These are phyloP conservation scores for Parnassius orleans DNA, from an alignment of 2,888 invertebrate species.

Conservation along the genomic window DNA sequence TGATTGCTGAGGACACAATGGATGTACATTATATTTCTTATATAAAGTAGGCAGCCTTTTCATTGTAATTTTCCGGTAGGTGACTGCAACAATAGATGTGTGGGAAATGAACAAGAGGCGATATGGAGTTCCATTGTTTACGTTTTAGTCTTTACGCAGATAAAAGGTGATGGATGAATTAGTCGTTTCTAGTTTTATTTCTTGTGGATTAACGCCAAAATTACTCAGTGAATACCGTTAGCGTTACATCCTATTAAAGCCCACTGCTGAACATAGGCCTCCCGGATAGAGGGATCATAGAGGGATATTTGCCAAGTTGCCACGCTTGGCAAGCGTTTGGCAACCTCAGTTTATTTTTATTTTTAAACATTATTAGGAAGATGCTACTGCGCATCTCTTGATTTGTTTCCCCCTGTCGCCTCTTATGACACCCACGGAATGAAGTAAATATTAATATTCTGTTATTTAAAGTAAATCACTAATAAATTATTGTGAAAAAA, in stretches of 20 bases:
- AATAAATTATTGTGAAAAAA: too few species aligned
- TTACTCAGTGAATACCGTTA: background rate
- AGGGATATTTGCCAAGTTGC: too few species aligned
- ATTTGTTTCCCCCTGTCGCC: too few species aligned
- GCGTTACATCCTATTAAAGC: too few species aligned
- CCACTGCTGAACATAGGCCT: too few species aligned
- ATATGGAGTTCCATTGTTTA: slow-evolving; percentile 39
- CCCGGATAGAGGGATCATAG: too few species aligned
- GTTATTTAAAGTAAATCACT: background rate
- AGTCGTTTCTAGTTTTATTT: background rate
- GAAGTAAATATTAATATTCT: too few species aligned
- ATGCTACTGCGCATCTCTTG: too few species aligned
- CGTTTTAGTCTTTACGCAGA: slow-evolving; percentile 21
- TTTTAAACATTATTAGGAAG: too few species aligned
- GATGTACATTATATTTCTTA: slow-evolving; percentile 30
- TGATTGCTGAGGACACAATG: slow-evolving; percentile 38
- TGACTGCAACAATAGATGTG: slow-evolving; percentile 63
- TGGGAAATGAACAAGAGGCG: slow-evolving; percentile 55
- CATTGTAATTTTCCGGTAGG: slow-evolving; percentile 72
- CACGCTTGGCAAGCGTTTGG: too few species aligned
- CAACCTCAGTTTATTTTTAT: too few species aligned
- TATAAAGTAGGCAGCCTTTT: slow-evolving; percentile 47
- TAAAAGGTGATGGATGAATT: slow-evolving; percentile 13
- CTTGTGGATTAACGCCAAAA: background rate
- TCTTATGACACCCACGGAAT: too few species aligned